Evolutionary conservation across 2,888 invertebrate species (phyloP), one percentile per base, ranked within the genome.

Genomic region (Euphydryas editha): DNA sequence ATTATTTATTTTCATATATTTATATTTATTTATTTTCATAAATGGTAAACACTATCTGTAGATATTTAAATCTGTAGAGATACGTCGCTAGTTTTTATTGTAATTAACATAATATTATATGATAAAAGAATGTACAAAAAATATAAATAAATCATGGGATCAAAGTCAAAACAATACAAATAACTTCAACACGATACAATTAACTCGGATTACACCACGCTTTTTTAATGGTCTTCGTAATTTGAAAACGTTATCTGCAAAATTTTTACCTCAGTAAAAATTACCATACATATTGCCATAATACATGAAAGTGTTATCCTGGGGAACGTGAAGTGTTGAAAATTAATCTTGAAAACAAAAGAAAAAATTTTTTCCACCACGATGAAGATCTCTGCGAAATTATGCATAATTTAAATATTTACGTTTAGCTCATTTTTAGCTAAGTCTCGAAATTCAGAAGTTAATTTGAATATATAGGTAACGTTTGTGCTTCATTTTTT

Each of bases 201-300:
- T 37, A 11, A 11, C 37, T 37, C 8, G 2, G 11, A 39, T 30
- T 30, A 30, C 30, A 39, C 3, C 39, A 39, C 8, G 18, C 24
- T 51, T 24, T 18, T 20, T 11, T 21, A 5, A 51, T 46, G 17
- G 18, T n/a, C 30, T 36, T 46, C 15, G 37, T 6, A 17, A 11
- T 17, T 37, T 17, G 2, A 56, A 56, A 24, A 51, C 51, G 21
- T 47, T 20, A 47, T 47, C 47, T 51, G n/a, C 51, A 7, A 51
- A 51, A 51, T 24, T 58, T 58, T 58, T 58, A 63, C 63, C 51
- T 58, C 30, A 37, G 39, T 63, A 42, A 36, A 63, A 63, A 63
- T 63, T 63, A 36, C 39, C 63, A 58, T 63, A 63, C 49, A 63
- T 58, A 63, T 58, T 63, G 58, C 42, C 49, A 42, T 63, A 58